Conservation (phyloP, 2,888 invertebrate species). For the Oxyscelio sp. region DNA sequence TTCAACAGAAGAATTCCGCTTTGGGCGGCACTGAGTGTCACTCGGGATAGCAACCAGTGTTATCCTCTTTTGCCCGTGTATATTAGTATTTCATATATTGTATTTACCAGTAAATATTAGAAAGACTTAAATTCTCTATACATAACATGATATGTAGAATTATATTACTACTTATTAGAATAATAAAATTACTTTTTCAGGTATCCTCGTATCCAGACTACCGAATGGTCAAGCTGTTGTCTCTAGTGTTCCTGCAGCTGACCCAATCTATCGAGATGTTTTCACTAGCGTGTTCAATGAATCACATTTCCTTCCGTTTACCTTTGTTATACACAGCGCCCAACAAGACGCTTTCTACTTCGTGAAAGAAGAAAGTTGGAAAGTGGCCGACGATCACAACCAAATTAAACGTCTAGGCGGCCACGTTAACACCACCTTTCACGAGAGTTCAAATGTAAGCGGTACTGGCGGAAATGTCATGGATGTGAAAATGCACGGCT, state of each 20-base stretch:
- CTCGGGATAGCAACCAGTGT: too few species aligned
- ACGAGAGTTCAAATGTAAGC: constrained; percentile 92
- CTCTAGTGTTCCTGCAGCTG: constrained; percentile 96
- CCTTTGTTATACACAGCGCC: constrained; percentile 95
- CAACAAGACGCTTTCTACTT: constrained; percentile 98
- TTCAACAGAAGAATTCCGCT: too few species aligned
- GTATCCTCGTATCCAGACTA: constrained; percentile 94
- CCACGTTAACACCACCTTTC: constrained; percentile 97
- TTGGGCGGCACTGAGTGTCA: too few species aligned
- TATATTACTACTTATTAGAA: too few species aligned
- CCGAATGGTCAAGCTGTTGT: constrained; percentile 94
- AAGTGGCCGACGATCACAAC: constrained; percentile 95
- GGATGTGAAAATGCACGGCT: constrained; percentile 97
- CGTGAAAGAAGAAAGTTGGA: constrained; percentile 97
- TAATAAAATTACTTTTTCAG: too few species aligned
- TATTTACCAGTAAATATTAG: too few species aligned
- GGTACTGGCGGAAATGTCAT: constrained; percentile 92
- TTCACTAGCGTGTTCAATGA: constrained; percentile 97
- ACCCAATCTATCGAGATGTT: constrained; percentile 96
- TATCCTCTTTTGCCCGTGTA: too few species aligned
- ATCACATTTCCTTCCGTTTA: constrained; percentile 95
- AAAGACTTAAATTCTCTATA: too few species aligned
- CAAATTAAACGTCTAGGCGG: constrained; percentile 96
- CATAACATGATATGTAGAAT: too few species aligned
- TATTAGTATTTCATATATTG: too few species aligned